A percentile compares a stretch with the other conserved stretches of the same genome.
phyloP scores from a whole-genome alignment of 2,888 invertebrate species.

The Cheilosia vernalis region DNA sequence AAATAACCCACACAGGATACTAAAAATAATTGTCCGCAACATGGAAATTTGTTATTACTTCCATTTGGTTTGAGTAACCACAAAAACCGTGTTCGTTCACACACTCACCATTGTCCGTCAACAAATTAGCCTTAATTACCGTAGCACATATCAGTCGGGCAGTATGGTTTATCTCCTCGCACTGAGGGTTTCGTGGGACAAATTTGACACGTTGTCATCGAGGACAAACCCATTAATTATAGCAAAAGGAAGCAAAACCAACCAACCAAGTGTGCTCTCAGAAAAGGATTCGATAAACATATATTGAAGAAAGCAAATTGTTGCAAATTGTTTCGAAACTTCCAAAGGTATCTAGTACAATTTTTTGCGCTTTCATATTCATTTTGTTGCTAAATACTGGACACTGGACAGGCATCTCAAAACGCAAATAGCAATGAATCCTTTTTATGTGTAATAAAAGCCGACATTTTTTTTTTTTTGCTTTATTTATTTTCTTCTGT shows the following conservation, averaged over 20 bases:
- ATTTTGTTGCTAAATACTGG: slow-evolving; percentile 48
- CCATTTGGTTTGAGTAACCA: background rate
- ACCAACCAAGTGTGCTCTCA: background rate
- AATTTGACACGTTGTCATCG: background rate
- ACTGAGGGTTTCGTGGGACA: background rate
- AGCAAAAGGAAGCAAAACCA: background rate
- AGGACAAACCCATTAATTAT: background rate
- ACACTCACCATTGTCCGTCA: slow-evolving; percentile 14
- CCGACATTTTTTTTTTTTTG: slow-evolving; percentile 24
- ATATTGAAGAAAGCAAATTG: slow-evolving; percentile 4
- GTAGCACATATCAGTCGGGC: background rate
- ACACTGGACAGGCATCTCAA: slow-evolving; percentile 39
- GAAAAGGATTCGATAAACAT: slow-evolving; percentile 25
- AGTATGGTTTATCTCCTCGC: slow-evolving; percentile 9
- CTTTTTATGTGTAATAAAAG: slow-evolving; percentile 37
- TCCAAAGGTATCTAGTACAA: background rate
- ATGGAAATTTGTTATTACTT: slow-evolving; percentile 25
- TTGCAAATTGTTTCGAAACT: no score
- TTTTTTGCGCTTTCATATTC: slow-evolving; percentile 35
- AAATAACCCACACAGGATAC: slow-evolving; percentile 14
- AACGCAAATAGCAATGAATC: slow-evolving; percentile 51
- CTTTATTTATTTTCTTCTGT: slow-evolving; percentile 1
- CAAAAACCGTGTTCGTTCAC: background rate
- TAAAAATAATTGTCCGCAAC: slow-evolving; percentile 41
- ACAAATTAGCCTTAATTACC: slow-evolving; percentile 8